Evolutionary conservation across 1,140 invertebrate genomes (phyloP).

Genomic region (Chironomus striatipennis): DNA sequence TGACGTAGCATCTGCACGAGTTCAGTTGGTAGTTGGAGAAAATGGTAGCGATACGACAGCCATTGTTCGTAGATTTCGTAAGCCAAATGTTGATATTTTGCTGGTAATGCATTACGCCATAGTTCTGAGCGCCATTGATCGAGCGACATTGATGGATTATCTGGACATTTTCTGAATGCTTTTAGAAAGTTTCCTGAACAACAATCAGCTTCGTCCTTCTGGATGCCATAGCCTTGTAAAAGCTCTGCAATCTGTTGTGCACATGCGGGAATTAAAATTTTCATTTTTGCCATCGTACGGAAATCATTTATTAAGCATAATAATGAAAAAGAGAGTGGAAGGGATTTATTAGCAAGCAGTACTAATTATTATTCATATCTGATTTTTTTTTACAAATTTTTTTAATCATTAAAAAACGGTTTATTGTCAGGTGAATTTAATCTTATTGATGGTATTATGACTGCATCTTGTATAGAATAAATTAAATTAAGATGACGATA

Average conservation of each 20-base stretch:
- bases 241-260: conserved; percentile 54
- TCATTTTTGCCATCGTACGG: too few species aligned
- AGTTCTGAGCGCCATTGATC: conserved; percentile 65
- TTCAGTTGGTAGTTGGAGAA: conserved; percentile 54
- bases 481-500: too few species aligned
- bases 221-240: conserved; percentile 54
- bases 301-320: too few species aligned
- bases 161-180: conserved; percentile 66
- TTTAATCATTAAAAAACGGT: too few species aligned
- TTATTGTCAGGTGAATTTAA: too few species aligned
- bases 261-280: too few species aligned
- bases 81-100: conserved; percentile 58
- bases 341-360: too few species aligned
- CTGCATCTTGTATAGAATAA: too few species aligned
- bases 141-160: conserved; percentile 57
- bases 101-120: conserved; percentile 67
- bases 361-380: too few species aligned
- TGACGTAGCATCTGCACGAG: conserved; percentile 54
- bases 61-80: conserved; percentile 63
- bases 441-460: too few species aligned
- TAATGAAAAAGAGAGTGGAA: too few species aligned
- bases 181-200: conserved; percentile 58
- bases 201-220: conserved; percentile 49
- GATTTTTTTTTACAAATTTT: too few species aligned
- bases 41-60: conserved; percentile 64